A percentile compares a stretch with the other conserved stretches of the same genome.
Conservation (phyloP, 2,797 vertebrate genomes). For the Synaphobranchus kaupii region DNA sequence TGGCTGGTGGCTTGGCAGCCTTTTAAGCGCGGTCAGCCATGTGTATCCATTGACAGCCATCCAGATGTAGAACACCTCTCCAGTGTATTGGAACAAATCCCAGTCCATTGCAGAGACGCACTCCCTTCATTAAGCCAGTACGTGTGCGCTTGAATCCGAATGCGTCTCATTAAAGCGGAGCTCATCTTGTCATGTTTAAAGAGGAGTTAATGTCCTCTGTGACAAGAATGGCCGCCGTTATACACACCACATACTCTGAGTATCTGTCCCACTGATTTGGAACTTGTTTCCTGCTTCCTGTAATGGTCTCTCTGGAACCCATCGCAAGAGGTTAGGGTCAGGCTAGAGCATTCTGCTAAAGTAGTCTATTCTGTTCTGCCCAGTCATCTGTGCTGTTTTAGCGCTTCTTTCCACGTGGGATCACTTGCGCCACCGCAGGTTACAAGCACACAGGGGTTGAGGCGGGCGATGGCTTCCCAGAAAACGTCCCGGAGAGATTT, state of each 20-base stretch:
- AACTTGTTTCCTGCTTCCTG: background rate
- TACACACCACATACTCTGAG: background rate
- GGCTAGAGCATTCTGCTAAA: background rate
- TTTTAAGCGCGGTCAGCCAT: background rate
- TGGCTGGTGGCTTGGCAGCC: background rate
- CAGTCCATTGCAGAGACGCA: background rate
- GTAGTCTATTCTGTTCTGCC: background rate
- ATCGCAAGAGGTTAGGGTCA: background rate
- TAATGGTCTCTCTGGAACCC: conserved; percentile 6
- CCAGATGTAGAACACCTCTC: background rate
- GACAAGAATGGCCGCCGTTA: background rate
- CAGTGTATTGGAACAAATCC: background rate
- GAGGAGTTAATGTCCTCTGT: background rate
- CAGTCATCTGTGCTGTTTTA: background rate
- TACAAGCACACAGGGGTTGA: background rate
- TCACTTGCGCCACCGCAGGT: background rate
- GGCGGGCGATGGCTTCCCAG: background rate
- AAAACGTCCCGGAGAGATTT: background rate
- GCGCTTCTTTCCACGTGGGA: background rate
- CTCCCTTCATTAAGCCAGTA: background rate
- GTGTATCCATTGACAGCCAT: background rate
- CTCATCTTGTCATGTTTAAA: background rate
- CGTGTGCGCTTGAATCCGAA: background rate
- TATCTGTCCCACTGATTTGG: background rate
- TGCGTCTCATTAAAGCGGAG: background rate